Base-by-base conservation (phyloP, 2,113 vertebrate genomes). In the Lonchura striata region DNA sequence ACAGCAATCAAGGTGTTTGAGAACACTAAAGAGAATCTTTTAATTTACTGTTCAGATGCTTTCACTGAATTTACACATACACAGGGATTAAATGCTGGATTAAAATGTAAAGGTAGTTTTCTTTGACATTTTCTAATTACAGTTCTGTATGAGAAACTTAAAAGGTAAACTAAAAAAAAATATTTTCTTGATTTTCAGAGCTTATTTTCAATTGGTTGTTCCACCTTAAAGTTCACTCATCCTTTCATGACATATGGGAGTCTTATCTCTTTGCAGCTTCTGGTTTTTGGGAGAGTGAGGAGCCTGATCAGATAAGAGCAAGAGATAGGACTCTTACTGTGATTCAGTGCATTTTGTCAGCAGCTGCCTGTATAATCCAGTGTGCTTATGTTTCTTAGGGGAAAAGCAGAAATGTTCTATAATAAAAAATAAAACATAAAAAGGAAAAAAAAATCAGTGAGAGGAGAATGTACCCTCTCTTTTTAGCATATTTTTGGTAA, bases 231-330 rank as follows among this genome's bases (percentile, higher is more conserved):
- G 9, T 78, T 85, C n/a, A 39, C 17, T 24, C 25, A 79, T 82
- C 31, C 10, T 90, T 78, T 71, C 81, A 23, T 82, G 82, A 56
- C 12, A 15, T 75, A 31, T 25, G 14, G 42, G 60, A 91, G 16
- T 66, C 41, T 25, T 93, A 92, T 95, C 63, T 92, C 46, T 80
- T 28, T 88, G 57, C 19, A 65, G 56, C 68, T 89, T 71, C 72
- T 94, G 24, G 7, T 47, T 85, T 80, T 75, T 82, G 66, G 77
- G 24, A 82, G 42, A 54, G 17, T 78, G 88, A 95, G 84, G 46
- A 90, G 72, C 79, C 78, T 86, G 70, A 91, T 97, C 87, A 89
- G 76, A 79, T 95, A 78, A 91, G 78, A 83, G 70, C 27, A 18
- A 91, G 88, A 50, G n/a, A 53, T 30, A 82, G 41, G 54, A 71